Conservation (phyloP, 2,113 vertebrate species). For the Silurus meridionalis region DNA sequence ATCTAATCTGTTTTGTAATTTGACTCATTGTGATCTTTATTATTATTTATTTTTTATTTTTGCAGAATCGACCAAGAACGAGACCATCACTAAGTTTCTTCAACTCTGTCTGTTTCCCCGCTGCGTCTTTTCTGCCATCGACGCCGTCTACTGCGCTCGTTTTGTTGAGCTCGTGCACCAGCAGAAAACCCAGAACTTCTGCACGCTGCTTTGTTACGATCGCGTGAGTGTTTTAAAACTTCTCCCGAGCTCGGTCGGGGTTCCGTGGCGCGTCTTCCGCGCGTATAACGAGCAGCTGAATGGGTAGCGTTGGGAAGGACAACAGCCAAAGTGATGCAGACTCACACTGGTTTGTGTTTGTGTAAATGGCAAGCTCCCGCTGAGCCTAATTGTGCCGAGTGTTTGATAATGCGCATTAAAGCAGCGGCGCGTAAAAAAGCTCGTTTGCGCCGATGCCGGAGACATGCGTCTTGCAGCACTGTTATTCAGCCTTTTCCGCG, state of each 20-base stretch:
- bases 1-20: too few relatives aligned
- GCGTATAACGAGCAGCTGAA: constrained; percentile 3
- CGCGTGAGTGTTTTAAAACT: constrained; percentile 76
- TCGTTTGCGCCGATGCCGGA: background rate
- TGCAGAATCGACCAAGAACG: constrained; percentile 96
- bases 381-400: constrained; percentile 33
- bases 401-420: constrained; percentile 42
- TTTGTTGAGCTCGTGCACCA: constrained; percentile 98
- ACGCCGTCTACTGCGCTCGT: constrained; percentile 96
- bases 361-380: background rate
- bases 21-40: background rate
- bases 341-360: constrained; percentile 16
- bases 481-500: background rate
- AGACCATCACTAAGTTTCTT: constrained; percentile 99
- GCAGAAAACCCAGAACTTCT: constrained; percentile 98
- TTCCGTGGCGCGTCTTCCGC: too few relatives aligned
- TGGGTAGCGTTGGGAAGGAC: background rate
- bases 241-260: background rate
- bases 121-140: constrained; percentile 98
- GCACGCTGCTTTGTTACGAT: constrained; percentile 96
- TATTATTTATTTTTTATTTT: background rate
- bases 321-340: background rate
- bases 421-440: constrained; percentile 24
- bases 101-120: constrained; percentile 98
- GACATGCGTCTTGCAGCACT: background rate